phyloP scores from a whole-genome alignment of 64 coral and sea anemone species.

The Hydrozoanthus tunicans region DNA sequence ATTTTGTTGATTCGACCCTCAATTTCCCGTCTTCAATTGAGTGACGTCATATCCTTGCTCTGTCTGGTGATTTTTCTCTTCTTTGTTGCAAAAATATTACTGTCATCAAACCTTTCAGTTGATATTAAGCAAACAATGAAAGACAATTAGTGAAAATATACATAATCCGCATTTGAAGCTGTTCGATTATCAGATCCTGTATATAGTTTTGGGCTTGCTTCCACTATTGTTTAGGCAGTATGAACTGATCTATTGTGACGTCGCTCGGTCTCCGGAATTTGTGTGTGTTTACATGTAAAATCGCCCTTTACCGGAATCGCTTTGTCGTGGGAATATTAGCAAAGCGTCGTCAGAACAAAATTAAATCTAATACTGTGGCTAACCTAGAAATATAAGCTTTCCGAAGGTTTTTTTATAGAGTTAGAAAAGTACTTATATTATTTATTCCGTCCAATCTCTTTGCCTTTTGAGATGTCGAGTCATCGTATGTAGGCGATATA shows the following conservation, averaged over 20 bases:
- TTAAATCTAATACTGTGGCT: not conserved
- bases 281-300: conserved; percentile 4
- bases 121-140: conserved; percentile 27
- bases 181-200: not conserved
- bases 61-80: not conserved
- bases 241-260: conserved; percentile 10
- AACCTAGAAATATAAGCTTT: not conserved
- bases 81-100: not conserved
- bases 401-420: not conserved
- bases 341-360: not conserved
- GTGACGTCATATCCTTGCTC: conserved; percentile 2
- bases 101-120: not conserved
- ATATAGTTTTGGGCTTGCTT: conserved; percentile 16
- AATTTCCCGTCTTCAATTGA: conserved; percentile 21
- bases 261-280: conserved; percentile 13
- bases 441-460: not conserved
- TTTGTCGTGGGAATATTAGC: conserved; percentile 15
- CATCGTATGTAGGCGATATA: not conserved
- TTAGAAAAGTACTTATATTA: not conserved
- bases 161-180: not conserved
- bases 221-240: conserved; percentile 22
- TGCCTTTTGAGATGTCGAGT: not conserved
- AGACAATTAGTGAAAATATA: not conserved
- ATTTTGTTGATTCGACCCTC: conserved; percentile 20
- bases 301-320: not conserved